phyloP scores from a whole-genome alignment of 2,888 invertebrate genomes.

The Hydriomena furcata region DNA sequence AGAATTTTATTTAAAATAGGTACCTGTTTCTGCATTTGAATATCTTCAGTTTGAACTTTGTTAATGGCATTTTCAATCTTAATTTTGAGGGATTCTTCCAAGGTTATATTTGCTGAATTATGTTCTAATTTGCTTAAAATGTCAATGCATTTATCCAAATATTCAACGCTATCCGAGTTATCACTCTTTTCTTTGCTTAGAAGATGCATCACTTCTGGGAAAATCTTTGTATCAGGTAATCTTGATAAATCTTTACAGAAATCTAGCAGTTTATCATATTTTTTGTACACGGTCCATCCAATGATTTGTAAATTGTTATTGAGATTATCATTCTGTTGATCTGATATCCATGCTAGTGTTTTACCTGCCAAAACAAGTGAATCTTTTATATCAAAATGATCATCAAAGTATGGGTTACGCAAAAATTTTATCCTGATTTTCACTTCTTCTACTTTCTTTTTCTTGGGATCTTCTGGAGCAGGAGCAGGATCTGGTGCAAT shows the following conservation, averaged over 20 bases:
- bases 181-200: conserved; percentile 48
- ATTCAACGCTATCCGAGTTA: conserved; percentile 45
- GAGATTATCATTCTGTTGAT: conserved; percentile 71
- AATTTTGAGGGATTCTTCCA: conserved; percentile 76
- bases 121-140: conserved; percentile 45
- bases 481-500: conserved; percentile 43
- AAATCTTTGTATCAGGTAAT: conserved; percentile 53
- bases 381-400: conserved; percentile 93
- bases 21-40: conserved; percentile 82
- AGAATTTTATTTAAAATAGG: conserved; percentile 22
- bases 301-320: conserved; percentile 84
- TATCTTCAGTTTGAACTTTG: conserved; percentile 82
- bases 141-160: conserved; percentile 50
- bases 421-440: conserved; percentile 91
- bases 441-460: conserved; percentile 83
- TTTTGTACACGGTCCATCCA: conserved; percentile 87
- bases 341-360: conserved; percentile 87
- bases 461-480: conserved; percentile 48
- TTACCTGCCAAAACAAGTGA: conserved; percentile 90
- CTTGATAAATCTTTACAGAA: conserved; percentile 51
- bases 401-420: conserved; percentile 92
- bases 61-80: conserved; percentile 81
- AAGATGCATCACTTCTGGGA: conserved; percentile 57
- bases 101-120: conserved; percentile 43
- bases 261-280: conserved; percentile 79